Base-by-base conservation (phyloP, 2,113 vertebrate species). In the Oryzias celebensis region DNA sequence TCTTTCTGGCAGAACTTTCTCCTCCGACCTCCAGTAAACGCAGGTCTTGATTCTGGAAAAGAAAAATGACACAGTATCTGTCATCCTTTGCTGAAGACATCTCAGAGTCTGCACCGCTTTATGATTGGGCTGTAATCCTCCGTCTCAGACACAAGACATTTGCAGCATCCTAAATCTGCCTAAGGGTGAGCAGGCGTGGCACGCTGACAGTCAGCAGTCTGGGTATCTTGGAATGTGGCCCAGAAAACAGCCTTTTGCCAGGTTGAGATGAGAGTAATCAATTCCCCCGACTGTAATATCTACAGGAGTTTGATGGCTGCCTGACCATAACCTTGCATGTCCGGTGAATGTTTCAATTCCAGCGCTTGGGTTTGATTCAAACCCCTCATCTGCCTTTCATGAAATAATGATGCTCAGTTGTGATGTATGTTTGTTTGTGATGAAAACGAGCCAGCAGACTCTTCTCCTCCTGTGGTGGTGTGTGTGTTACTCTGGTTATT, bases 261-360 rank as follows among this genome's bases (percentile, higher is more conserved):
- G 68, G 84, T 70, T 77, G 73, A 86, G 69, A 88, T 84, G 72
- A 74, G 85, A 87, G 86, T 66, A 88, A 91, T 91, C 75, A 78
- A 84, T 92, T 88, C 70, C 49, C 63, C 76, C 44, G 77, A 90
- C 87, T 90, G 75, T 63, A 88, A 83, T 88, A 89, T 79, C 66
- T 73, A 45, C 71, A 75, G 74, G 81, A 89, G 84, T 90, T 85
- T 91, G 85, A 91, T 83, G 78, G 80, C 75, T 75, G 58, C 62
- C 16, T 53, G 65, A 64, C 82, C 74, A 72, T 78, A 73, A 82
- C 83, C 57, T 64, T 67, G 53, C 17, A 45, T 65, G 67, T 68
- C 67, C 63, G 62, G 48, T 83, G 71, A 86, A 78, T 84, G 60
- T 69, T 74, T 89, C 91, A 81, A 81, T 92, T 89, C 87, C 72